Conservation (phyloP, 2,113 vertebrate genomes). For the Coryphaenoides rupestris region DNA sequence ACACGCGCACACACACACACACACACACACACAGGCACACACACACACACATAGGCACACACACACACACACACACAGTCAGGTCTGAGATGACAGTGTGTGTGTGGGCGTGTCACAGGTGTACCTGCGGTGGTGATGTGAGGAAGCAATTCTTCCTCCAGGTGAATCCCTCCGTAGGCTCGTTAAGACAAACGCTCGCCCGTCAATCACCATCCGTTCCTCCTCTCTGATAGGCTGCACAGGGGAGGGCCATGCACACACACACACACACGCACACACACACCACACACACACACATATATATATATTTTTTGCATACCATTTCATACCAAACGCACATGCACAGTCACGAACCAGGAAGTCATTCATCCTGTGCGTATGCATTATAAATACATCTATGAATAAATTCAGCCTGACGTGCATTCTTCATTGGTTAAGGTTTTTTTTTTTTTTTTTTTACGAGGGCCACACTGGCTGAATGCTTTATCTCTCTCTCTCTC, state of each 20-base stretch:
- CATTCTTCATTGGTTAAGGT: slow-evolving; percentile 55
- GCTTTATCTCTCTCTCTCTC: slow-evolving; percentile 31
- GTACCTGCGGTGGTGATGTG: slow-evolving; percentile 34
- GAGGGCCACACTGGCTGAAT: slow-evolving; percentile 41
- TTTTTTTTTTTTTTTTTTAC: slow-evolving; percentile 29
- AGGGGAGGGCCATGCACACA: slow-evolving; percentile 10
- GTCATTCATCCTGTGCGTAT: slow-evolving; percentile 54
- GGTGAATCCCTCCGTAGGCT: slow-evolving; percentile 59
- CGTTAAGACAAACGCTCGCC: slow-evolving; percentile 59
- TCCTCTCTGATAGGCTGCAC: slow-evolving; percentile 26
- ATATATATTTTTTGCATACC: not conserved
- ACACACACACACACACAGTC: slow-evolving; percentile 7
- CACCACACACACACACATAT: slow-evolving; percentile 8
- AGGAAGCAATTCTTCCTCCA: slow-evolving; percentile 57
- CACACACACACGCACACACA: slow-evolving; percentile 10
- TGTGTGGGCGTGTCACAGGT: slow-evolving; percentile 28
- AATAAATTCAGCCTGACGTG: slow-evolving; percentile 60
- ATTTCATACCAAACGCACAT: not conserved
- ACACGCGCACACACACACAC: slow-evolving; percentile 24
- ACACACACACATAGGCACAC: slow-evolving; percentile 31
- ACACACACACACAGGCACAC: slow-evolving; percentile 1
- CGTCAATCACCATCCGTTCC: slow-evolving; percentile 55
- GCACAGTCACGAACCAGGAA: slow-evolving; percentile 18
- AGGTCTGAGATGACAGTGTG: not conserved
- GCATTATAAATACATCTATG: slow-evolving; percentile 68